phyloP scores from a whole-genome alignment of 2,888 invertebrate species.

The Furcula furcula region DNA sequence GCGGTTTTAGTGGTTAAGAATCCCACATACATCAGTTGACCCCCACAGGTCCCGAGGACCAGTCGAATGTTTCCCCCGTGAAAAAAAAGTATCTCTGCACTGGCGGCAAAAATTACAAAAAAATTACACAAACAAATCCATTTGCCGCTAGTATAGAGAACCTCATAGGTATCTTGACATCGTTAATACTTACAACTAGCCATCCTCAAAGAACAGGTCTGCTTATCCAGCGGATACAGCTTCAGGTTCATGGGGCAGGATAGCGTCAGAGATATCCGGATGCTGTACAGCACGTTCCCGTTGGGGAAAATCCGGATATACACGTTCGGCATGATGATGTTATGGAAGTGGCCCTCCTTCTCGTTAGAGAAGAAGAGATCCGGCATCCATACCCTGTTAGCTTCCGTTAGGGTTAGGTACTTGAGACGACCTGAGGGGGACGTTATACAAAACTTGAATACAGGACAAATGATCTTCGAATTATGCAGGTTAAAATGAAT shows the following conservation, averaged over 20 bases:
- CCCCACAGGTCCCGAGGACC: no score
- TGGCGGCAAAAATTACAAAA: no score
- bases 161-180: no score
- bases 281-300: constrained; percentile 97
- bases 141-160: no score
- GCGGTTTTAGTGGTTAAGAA: no score
- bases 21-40: no score
- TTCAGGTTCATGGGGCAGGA: constrained; percentile 99
- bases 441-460: no score
- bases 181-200: constrained; percentile 98
- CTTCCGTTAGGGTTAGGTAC: constrained; percentile 96
- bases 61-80: no score
- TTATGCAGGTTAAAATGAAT: no score
- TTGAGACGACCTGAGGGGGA: constrained; percentile 94
- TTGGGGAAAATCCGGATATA: constrained; percentile 98
- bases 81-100: no score
- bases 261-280: constrained; percentile 97
- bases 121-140: no score
- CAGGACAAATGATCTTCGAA: no score
- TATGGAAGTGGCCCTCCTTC: constrained; percentile 98
- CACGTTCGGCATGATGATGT: constrained; percentile 98
- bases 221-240: constrained; percentile 97
- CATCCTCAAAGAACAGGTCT: constrained; percentile 96
- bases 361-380: constrained; percentile 99
- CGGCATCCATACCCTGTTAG: constrained; percentile 98